A percentile compares a stretch with the other conserved stretches of the same genome.
These are phyloP conservation scores for Zhuqinia jingwanae DNA, from an alignment of 2,888 invertebrate genomes.

Conservation along the genomic window DNA sequence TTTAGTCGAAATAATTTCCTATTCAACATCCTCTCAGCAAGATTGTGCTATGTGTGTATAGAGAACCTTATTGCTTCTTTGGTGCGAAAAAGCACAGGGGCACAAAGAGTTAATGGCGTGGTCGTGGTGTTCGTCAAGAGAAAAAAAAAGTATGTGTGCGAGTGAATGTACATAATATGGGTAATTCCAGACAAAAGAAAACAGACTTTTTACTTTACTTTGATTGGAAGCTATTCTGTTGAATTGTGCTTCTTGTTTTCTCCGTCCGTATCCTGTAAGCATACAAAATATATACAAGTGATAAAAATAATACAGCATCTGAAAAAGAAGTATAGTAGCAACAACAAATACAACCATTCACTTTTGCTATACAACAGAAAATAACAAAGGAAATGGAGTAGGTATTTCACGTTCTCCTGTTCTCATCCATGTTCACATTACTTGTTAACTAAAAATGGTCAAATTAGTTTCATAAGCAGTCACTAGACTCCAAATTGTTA, in stretches of 20 bases:
- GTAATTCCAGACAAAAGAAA: constrained; percentile 44
- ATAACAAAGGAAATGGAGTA: no score
- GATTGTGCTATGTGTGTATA: background rate
- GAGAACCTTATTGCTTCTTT: background rate
- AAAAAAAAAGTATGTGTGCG: background rate
- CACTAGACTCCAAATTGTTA: no score
- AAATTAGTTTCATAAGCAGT: no score
- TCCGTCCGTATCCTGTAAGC: no score
- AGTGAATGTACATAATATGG: background rate
- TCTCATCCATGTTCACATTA: no score
- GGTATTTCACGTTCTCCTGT: no score
- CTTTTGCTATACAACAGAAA: no score
- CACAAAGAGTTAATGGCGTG: constrained; percentile 3
- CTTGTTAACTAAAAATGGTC: no score
- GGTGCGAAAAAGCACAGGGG: constrained; percentile 22
- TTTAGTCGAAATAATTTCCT: background rate
- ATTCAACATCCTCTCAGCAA: background rate
- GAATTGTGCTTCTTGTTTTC: constrained; percentile 11
- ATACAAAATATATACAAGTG: no score
- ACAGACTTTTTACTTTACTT: constrained; percentile 33
- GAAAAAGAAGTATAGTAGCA: no score
- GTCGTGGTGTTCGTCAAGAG: background rate
- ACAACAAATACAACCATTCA: no score
- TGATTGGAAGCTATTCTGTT: constrained; percentile 40
- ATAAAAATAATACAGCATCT: no score